Evolutionary conservation across 1,140 invertebrate genomes (phyloP).

Genomic region (Rhynchophorus ferrugineus): DNA sequence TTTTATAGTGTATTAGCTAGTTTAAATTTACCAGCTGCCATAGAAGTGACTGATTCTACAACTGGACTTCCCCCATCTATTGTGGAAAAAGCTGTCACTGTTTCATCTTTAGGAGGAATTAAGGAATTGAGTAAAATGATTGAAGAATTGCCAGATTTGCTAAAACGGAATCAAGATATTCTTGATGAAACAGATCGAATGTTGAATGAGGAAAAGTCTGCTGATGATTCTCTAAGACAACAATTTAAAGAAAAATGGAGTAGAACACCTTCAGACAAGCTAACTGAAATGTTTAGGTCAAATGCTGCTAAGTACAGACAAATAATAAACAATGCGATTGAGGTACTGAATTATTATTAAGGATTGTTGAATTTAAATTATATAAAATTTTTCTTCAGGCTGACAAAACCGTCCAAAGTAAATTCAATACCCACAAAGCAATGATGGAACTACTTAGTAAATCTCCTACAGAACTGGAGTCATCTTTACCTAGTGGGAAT

Average conservation of each 20-base stretch:
- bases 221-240: conserved; percentile 76
- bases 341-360: too few species aligned
- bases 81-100: conserved; percentile 71
- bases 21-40: conserved; percentile 93
- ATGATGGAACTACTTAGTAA: conserved; percentile 79
- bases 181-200: conserved; percentile 71
- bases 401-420: conserved; percentile 72
- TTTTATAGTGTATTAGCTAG: conserved; percentile 73
- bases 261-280: conserved; percentile 75
- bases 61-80: conserved; percentile 81
- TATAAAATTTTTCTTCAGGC: conserved; percentile 40
- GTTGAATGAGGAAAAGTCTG: conserved; percentile 84
- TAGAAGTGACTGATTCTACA: conserved; percentile 76
- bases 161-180: conserved; percentile 91
- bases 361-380: too few species aligned
- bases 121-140: conserved; percentile 51
- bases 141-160: conserved; percentile 79
- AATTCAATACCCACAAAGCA: conserved; percentile 69
- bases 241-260: conserved; percentile 93
- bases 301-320: conserved; percentile 86
- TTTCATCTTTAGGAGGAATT: conserved; percentile 61
- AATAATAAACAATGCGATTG: conserved; percentile 86
- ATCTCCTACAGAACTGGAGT: conserved; percentile 55
- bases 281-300: conserved; percentile 80
- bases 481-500: conserved; percentile 51